A percentile compares a stretch with the other conserved stretches of the same genome.
These are phyloP conservation scores for Actinia tenebrosa DNA, from an alignment of 64 coral and sea anemone genomes.

Conservation along the genomic window DNA sequence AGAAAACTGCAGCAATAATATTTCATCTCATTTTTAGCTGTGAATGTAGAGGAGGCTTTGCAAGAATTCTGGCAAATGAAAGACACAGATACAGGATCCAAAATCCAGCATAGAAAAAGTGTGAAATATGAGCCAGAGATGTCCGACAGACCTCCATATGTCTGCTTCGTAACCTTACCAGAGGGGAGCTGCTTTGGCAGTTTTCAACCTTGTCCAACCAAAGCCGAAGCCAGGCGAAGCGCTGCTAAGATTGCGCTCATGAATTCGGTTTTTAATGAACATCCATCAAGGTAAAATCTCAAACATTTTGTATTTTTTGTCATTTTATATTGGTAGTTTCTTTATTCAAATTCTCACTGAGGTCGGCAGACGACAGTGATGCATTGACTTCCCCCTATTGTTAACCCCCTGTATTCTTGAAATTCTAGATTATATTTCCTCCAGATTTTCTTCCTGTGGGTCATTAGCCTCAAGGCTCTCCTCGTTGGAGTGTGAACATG, in stretches of 20 bases:
- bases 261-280: conserved; percentile 96
- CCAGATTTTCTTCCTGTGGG: too few species aligned
- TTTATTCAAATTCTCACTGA: too few species aligned
- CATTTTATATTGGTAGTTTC: too few species aligned
- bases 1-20: too few species aligned
- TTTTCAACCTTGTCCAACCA: conserved; percentile 86
- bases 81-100: conserved; percentile 45
- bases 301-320: too few species aligned
- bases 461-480: too few species aligned
- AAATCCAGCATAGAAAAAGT: conserved; percentile 12
- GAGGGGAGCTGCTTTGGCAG: conserved; percentile 87
- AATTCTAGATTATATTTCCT: too few species aligned
- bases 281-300: conserved; percentile 69
- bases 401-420: too few species aligned
- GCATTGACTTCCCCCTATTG: too few species aligned
- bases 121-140: conserved; percentile 76
- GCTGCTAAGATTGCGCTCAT: conserved; percentile 90
- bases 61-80: conserved; percentile 98
- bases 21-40: conserved; percentile 22
- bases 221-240: conserved; percentile 83
- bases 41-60: conserved; percentile 83
- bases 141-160: conserved; percentile 74
- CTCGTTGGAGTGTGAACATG: too few species aligned
- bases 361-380: too few species aligned
- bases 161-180: conserved; percentile 87